Percentiles rank a stretch among this genome's conserved stretches.
Evolutionary conservation across 2,797 vertebrate species (phyloP).

Genomic region (Dicrostonyx torquatus): DNA sequence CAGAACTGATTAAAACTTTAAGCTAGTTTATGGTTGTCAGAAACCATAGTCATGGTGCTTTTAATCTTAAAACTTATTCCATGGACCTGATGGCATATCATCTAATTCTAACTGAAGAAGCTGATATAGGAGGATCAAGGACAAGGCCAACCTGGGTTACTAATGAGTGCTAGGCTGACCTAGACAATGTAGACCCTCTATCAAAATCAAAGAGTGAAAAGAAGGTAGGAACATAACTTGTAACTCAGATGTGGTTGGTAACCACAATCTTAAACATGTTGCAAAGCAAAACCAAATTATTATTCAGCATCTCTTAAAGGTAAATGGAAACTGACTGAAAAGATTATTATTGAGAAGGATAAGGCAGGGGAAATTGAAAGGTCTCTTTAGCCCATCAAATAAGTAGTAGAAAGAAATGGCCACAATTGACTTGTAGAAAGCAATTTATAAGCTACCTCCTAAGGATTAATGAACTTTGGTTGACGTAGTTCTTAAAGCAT

Average conservation of each 20-base stretch:
- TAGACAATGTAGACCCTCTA: neutral
- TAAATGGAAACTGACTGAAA: constrained; percentile 24
- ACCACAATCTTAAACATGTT: neutral
- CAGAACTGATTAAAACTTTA: neutral
- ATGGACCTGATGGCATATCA: neutral
- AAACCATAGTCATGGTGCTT: neutral
- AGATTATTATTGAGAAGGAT: neutral
- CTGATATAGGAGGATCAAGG: neutral
- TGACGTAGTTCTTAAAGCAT: neutral
- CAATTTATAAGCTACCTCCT: neutral
- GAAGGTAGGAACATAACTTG: neutral
- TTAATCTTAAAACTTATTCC: neutral
- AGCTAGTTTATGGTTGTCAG: neutral
- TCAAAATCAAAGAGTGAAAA: neutral
- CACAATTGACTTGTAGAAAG: neutral
- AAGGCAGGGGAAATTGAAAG: neutral
- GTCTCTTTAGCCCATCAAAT: constrained; percentile 2
- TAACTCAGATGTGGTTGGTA: neutral
- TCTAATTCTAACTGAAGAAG: neutral
- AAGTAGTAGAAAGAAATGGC: neutral
- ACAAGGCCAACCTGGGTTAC: neutral
- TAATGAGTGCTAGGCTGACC: neutral
- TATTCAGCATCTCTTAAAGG: neutral
- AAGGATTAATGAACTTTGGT: neutral
- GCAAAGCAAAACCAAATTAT: neutral